A percentile compares a stretch with the other conserved stretches of the same genome.
These are phyloP conservation scores for Oligia latruncula DNA, from an alignment of 2,888 invertebrate genomes.

Conservation along the genomic window DNA sequence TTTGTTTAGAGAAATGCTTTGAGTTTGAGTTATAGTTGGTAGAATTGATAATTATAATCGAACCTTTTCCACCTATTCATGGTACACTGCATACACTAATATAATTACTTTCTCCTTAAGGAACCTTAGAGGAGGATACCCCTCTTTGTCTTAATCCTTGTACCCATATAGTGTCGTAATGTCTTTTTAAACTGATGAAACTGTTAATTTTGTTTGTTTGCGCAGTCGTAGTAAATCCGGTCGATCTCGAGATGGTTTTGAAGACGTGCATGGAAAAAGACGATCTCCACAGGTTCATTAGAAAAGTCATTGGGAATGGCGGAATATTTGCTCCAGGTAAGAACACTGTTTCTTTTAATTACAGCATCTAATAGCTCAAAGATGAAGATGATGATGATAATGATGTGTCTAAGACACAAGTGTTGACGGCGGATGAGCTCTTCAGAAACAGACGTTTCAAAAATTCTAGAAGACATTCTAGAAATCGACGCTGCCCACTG, in stretches of 20 bases:
- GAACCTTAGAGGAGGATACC: neutral
- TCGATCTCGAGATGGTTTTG: constrained; percentile 80
- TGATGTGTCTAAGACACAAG: no score
- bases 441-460: neutral
- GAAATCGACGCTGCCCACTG: neutral
- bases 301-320: constrained; percentile 77
- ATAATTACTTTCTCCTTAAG: neutral
- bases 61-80: neutral
- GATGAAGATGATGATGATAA: no score
- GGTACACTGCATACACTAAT: neutral
- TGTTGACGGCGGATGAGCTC: no score
- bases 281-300: constrained; percentile 80
- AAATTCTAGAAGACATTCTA: neutral
- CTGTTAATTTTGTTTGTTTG: constrained; percentile 6
- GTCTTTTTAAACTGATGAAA: neutral
- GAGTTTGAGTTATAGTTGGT: neutral
- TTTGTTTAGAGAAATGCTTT: no score
- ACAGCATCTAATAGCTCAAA: no score
- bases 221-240: constrained; percentile 80
- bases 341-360: neutral
- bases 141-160: no score
- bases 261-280: constrained; percentile 85
- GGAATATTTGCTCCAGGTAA: constrained; percentile 83
- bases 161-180: neutral
- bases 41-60: neutral